These are phyloP conservation scores for Alentia gelatinosa DNA, from an alignment of 2,888 invertebrate genomes.

Conservation along the genomic window DNA sequence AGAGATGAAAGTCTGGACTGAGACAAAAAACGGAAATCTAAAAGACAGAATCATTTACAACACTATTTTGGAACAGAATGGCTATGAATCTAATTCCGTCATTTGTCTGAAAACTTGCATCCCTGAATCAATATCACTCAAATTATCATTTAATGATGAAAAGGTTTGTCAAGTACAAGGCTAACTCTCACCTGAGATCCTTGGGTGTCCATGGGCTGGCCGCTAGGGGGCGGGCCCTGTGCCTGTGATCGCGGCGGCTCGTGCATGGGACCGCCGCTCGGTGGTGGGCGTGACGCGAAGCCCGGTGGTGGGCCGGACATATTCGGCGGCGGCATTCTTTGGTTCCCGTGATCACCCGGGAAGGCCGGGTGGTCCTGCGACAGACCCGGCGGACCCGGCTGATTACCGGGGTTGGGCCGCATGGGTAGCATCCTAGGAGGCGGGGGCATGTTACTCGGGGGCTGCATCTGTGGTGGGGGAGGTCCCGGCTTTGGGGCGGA, in stretches of 20 bases:
- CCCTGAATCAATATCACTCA: too few relatives aligned
- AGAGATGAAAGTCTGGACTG: too few relatives aligned
- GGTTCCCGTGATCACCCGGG: neutral
- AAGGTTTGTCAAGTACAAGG: neutral
- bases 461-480: neutral
- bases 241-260: neutral
- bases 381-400: constrained; percentile 51
- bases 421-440: constrained; percentile 7
- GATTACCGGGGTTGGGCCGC: constrained; percentile 1
- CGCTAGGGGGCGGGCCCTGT: neutral
- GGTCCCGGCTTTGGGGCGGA: constrained; percentile 33
- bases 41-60: too few relatives aligned
- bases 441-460: neutral
- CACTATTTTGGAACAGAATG: too few relatives aligned
- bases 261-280: neutral
- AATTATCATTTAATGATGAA: too few relatives aligned
- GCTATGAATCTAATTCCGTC: too few relatives aligned
- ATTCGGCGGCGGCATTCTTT: neutral
- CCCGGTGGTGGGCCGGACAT: constrained; percentile 31
- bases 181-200: constrained; percentile 1
- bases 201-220: neutral
- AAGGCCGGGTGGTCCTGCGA: neutral
- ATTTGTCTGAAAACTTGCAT: too few relatives aligned
- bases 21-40: too few relatives aligned
- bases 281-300: constrained; percentile 8